Conservation (phyloP, 2,113 vertebrate genomes). For the Cichladusa arquata region DNA sequence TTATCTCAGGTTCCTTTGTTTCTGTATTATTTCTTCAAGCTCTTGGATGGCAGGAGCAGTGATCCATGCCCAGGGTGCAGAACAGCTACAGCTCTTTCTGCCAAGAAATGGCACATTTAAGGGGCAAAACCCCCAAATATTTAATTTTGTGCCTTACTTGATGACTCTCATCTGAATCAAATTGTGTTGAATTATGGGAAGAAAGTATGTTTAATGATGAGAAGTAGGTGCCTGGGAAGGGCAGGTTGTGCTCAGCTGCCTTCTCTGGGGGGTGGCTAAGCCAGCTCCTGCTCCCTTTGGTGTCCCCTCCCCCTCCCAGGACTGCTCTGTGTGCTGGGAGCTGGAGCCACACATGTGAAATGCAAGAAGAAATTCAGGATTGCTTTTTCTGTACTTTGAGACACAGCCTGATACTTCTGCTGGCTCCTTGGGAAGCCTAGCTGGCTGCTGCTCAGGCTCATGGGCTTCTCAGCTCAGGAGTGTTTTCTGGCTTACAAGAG, state of each 20-base stretch:
- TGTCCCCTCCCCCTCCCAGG: not conserved
- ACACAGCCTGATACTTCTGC: rapidly evolving
- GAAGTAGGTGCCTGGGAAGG: not conserved
- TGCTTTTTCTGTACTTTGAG: not conserved
- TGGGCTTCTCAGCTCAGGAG: not conserved
- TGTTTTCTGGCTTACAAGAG: not conserved
- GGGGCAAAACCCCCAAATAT: rapidly evolving
- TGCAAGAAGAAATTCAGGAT: rapidly evolving
- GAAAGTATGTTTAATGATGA: not conserved
- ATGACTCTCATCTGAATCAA: not conserved
- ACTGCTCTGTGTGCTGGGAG: not conserved
- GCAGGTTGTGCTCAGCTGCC: not conserved
- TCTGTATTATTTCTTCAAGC: not conserved
- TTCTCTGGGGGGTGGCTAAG: not conserved
- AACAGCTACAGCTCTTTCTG: not conserved
- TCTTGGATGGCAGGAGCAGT: not conserved
- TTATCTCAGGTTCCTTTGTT: not conserved
- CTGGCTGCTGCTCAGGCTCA: not conserved
- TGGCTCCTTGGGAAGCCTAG: rapidly evolving
- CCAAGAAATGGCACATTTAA: not conserved
- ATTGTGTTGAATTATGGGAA: not conserved
- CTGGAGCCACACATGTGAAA: rapidly evolving
- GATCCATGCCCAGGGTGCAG: not conserved
- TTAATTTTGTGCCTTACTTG: not conserved
- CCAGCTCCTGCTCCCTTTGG: not conserved